A percentile compares a stretch with the other conserved stretches of the same genome.
phyloP scores from a whole-genome alignment of 2,797 vertebrate species.

The Scolopax bukidnonensis region DNA sequence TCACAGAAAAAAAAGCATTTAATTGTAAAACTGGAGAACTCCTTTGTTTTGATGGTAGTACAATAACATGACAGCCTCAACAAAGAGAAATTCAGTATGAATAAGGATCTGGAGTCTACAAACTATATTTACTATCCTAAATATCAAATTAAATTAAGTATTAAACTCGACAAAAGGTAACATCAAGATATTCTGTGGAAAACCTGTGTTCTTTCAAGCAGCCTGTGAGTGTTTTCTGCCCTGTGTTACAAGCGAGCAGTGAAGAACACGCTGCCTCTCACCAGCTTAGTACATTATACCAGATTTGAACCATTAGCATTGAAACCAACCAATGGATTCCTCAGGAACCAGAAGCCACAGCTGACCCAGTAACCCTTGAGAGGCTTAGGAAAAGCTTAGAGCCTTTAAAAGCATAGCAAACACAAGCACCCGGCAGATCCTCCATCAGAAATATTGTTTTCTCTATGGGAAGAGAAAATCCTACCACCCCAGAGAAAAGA shows the following conservation, averaged over 20 bases:
- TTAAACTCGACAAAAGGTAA: neutral
- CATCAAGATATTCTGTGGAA: neutral
- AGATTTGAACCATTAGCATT: neutral
- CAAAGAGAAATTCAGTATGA: neutral
- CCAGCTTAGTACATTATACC: neutral
- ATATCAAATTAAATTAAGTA: neutral
- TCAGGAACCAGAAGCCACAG: neutral
- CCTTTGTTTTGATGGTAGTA: neutral
- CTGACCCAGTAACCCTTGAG: slow-evolving; percentile 34
- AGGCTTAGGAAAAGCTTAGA: slow-evolving; percentile 11
- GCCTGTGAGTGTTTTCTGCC: neutral
- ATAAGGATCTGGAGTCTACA: neutral
- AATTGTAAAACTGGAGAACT: neutral
- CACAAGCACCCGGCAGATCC: neutral
- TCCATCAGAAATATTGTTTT: neutral
- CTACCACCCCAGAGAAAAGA: neutral
- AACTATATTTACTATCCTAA: neutral
- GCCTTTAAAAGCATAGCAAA: slow-evolving; percentile 18
- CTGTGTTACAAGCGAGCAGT: neutral
- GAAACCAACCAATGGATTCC: slow-evolving; percentile 1
- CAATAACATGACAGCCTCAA: neutral
- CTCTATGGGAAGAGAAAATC: neutral
- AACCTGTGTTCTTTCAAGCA: neutral
- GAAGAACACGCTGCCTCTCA: neutral
- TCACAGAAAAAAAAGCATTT: neutral